Conservation (phyloP, 64 coral and sea anemone species). For the Cladopsammia gracilis region DNA sequence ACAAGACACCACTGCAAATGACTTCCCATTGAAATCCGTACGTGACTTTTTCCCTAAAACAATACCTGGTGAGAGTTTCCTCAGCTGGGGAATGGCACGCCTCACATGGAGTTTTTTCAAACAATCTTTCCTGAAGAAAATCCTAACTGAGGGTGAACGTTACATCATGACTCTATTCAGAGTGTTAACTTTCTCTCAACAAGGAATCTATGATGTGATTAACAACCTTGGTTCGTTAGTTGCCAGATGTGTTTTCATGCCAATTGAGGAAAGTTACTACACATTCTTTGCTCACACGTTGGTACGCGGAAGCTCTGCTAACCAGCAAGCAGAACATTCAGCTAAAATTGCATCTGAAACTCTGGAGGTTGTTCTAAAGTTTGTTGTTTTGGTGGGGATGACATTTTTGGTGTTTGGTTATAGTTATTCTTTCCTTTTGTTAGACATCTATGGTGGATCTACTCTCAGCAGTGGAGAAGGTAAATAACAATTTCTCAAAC, state of each 20-base stretch:
- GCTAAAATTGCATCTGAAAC: conserved; percentile 85
- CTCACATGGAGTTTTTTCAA: conserved; percentile 98
- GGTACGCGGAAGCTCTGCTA: conserved; percentile 61
- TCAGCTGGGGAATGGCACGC: conserved; percentile 78
- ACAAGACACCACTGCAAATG: conserved; percentile 6
- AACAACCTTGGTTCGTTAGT: conserved; percentile 93
- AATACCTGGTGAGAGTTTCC: conserved; percentile 38
- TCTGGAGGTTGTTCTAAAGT: conserved; percentile 87
- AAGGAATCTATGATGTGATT: conserved; percentile 95
- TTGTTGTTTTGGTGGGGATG: conserved; percentile 83
- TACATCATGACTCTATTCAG: conserved; percentile 97
- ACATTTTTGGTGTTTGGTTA: conserved; percentile 92
- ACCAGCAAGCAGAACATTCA: conserved; percentile 67
- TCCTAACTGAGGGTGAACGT: conserved; percentile 96
- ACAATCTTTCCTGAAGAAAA: conserved; percentile 95
- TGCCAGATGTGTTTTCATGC: conserved; percentile 95
- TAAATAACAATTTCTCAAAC: neutral
- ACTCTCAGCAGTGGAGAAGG: conserved; percentile 95
- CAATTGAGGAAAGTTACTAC: conserved; percentile 98
- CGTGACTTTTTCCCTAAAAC: conserved; percentile 83
- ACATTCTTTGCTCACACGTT: conserved; percentile 88
- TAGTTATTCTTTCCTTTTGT: conserved; percentile 88
- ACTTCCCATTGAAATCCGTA: conserved; percentile 83
- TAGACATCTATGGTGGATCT: conserved; percentile 95
- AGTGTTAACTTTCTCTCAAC: conserved; percentile 94